Conservation (phyloP, 2,888 invertebrate species). For the Mactromeris polynyma region DNA sequence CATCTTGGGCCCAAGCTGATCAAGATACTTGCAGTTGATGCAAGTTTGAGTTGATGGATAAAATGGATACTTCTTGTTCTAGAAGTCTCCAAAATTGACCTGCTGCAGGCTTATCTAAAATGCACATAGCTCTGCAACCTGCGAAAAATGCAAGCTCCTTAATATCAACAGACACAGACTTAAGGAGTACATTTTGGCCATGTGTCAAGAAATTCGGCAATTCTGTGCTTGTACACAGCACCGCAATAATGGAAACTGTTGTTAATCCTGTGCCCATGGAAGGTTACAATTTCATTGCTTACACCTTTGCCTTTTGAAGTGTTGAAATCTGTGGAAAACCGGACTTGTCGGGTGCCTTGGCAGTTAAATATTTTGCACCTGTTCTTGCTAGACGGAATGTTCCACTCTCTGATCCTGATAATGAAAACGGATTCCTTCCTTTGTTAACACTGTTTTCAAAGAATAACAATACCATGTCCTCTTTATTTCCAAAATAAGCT, state of each 20-base stretch:
- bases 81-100: background rate
- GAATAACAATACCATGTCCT: background rate
- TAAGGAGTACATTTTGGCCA: slow-evolving; percentile 21
- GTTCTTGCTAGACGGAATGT: too few relatives aligned
- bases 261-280: slow-evolving; percentile 17
- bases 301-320: background rate
- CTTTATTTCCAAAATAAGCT: slow-evolving; percentile 25
- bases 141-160: background rate
- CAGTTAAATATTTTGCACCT: too few relatives aligned
- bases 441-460: too few relatives aligned
- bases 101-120: background rate
- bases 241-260: background rate
- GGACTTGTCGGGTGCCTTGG: slow-evolving; percentile 16
- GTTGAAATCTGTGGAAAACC: background rate
- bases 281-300: slow-evolving; percentile 1
- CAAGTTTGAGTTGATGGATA: background rate
- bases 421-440: too few relatives aligned
- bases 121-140: background rate
- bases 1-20: background rate
- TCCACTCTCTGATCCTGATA: too few relatives aligned
- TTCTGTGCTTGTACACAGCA: background rate
- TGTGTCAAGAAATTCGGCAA: background rate
- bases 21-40: slow-evolving; percentile 11
- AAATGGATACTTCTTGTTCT: background rate
- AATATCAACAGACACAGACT: slow-evolving; percentile 1